phyloP scores from a whole-genome alignment of 2,113 vertebrate genomes.

The Ptyas mucosa region DNA sequence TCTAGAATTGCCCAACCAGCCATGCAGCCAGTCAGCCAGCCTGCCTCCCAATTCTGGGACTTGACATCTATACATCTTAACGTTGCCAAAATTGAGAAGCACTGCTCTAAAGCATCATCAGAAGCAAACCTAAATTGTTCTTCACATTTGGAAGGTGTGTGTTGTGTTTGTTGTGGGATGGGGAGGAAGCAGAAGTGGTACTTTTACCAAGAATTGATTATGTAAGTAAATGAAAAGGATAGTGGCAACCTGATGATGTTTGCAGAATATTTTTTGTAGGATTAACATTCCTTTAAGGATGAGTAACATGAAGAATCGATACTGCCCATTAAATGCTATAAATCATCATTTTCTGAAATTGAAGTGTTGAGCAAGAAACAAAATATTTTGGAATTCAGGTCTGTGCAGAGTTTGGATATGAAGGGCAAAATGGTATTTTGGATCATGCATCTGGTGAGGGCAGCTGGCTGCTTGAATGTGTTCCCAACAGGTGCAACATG shows the following conservation, averaged over 20 bases:
- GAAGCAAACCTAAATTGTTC: constrained; percentile 12
- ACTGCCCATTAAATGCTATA: constrained; percentile 22
- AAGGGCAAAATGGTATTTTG: not conserved
- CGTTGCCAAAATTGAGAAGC: not conserved
- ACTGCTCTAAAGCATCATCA: not conserved
- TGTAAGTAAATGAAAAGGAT: not conserved
- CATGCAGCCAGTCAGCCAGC: not conserved
- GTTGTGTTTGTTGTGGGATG: not conserved
- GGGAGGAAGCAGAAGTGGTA: not conserved
- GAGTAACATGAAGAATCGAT: constrained; percentile 4
- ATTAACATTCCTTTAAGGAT: constrained; percentile 29
- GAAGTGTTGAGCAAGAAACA: not conserved
- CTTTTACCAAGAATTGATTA: not conserved
- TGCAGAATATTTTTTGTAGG: not conserved
- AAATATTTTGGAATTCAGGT: not conserved
- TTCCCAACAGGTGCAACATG: not conserved
- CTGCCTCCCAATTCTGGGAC: not conserved
- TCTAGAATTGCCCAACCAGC: not conserved
- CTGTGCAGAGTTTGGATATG: not conserved
- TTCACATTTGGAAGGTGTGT: not conserved
- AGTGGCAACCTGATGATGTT: not conserved
- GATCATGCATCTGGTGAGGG: not conserved
- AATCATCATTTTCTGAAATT: constrained; percentile 10
- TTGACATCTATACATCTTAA: not conserved
- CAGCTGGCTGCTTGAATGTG: not conserved